These are phyloP conservation scores for Prinia subflava DNA, from an alignment of 2,113 vertebrate genomes.

Conservation along the genomic window DNA sequence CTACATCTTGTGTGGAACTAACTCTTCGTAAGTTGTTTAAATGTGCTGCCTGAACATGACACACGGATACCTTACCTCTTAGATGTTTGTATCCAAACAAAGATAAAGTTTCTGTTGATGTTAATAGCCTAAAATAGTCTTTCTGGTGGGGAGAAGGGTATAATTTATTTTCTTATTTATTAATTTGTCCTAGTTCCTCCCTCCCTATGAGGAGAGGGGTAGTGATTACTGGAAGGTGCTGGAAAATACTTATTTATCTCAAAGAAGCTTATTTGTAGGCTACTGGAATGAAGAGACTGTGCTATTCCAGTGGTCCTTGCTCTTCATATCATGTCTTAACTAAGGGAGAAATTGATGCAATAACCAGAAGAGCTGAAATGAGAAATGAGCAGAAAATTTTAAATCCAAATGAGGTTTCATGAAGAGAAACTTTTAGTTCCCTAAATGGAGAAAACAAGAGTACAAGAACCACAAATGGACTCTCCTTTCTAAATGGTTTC, in stretches of 20 bases:
- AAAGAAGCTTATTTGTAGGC: background rate
- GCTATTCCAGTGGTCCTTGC: background rate
- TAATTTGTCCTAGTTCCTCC: background rate
- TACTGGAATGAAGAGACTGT: background rate
- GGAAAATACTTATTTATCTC: background rate
- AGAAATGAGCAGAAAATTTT: background rate
- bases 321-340: conserved; percentile 4
- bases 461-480: background rate
- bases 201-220: background rate
- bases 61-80: background rate
- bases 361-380: background rate
- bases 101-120: background rate
- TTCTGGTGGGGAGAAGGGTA: background rate
- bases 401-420: background rate
- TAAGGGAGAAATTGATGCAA: background rate
- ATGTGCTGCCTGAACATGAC: background rate
- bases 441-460: background rate
- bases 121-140: background rate
- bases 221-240: conserved; percentile 14
- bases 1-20: background rate
- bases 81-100: conserved; percentile 1
- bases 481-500: background rate
- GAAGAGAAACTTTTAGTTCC: background rate
- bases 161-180: conserved; percentile 63
- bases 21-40: background rate